Conservation (phyloP, 2,113 vertebrate species). For the Uropsilus gracilis region DNA sequence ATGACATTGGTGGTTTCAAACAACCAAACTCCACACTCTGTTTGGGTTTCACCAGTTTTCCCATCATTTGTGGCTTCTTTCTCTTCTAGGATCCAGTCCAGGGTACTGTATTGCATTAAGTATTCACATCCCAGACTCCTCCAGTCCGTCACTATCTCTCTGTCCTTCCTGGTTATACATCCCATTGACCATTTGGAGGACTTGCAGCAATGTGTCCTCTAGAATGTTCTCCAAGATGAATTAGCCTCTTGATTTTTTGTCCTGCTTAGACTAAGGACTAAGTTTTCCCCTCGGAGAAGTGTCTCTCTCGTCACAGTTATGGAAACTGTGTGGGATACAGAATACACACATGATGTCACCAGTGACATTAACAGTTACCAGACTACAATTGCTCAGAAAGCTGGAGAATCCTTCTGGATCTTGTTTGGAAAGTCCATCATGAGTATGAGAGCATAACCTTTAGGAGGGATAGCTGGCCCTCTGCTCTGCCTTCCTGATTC, state of each 20-base stretch:
- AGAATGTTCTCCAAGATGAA: not conserved
- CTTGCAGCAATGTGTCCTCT: too few species aligned
- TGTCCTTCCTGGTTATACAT: not conserved
- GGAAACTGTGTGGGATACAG: fast-evolving
- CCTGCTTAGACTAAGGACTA: not conserved
- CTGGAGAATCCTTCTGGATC: not conserved
- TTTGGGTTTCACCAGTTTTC: not conserved
- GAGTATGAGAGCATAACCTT: not conserved
- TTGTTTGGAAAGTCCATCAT: not conserved
- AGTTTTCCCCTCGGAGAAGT: not conserved
- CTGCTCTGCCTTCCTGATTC: not conserved
- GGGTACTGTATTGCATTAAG: too few species aligned
- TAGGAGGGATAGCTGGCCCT: not conserved
- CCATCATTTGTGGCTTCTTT: not conserved
- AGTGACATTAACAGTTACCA: not conserved
- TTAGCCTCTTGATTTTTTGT: not conserved
- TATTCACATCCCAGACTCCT: fast-evolving
- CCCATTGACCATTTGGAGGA: not conserved
- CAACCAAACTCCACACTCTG: not conserved
- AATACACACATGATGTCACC: too few species aligned
- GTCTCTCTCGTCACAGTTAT: too few species aligned
- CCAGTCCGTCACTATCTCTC: not conserved
- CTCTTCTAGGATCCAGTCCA: not conserved
- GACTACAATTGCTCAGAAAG: not conserved
- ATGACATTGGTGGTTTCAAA: not conserved